Conservation (phyloP, 1,140 invertebrate species). For the Araneus ventricosus region DNA sequence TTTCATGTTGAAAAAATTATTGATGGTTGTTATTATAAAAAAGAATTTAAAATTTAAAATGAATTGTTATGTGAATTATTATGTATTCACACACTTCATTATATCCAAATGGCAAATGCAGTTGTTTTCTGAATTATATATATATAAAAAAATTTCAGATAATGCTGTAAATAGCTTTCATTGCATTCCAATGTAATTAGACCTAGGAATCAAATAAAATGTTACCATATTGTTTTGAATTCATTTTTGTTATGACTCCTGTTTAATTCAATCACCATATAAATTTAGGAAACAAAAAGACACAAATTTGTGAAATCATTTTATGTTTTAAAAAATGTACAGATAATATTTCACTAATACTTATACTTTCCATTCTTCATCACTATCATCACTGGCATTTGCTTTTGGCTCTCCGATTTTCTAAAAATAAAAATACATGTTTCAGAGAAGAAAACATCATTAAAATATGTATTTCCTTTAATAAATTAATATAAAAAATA, state of each 20-base stretch:
- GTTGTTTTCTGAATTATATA: conserved; percentile 49
- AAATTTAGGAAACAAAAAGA: neutral
- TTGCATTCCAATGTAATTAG: conserved; percentile 74
- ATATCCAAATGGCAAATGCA: conserved; percentile 12
- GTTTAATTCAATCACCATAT: neutral
- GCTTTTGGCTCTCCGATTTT: conserved; percentile 32
- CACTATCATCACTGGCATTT: neutral
- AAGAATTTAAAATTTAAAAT: conserved; percentile 14
- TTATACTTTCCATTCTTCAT: conserved; percentile 39
- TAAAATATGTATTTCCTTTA: neutral
- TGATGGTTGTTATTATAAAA: neutral
- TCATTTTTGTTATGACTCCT: neutral
- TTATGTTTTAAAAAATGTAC: neutral
- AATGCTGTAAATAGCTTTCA: conserved; percentile 74
- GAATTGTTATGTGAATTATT: conserved; percentile 22
- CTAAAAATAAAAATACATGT: conserved; percentile 40
- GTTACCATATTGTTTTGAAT: conserved; percentile 70
- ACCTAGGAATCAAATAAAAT: conserved; percentile 73
- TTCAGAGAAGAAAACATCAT: neutral
- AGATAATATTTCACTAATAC: neutral
- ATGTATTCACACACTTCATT: neutral
- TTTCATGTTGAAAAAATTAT: conserved; percentile 27
- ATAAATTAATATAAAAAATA: no score
- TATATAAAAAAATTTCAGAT: conserved; percentile 24
- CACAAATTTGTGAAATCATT: neutral